A percentile compares a stretch with the other conserved stretches of the same genome.
Conservation (phyloP, 2,113 vertebrate species). For the Phylloscopus whistleri region DNA sequence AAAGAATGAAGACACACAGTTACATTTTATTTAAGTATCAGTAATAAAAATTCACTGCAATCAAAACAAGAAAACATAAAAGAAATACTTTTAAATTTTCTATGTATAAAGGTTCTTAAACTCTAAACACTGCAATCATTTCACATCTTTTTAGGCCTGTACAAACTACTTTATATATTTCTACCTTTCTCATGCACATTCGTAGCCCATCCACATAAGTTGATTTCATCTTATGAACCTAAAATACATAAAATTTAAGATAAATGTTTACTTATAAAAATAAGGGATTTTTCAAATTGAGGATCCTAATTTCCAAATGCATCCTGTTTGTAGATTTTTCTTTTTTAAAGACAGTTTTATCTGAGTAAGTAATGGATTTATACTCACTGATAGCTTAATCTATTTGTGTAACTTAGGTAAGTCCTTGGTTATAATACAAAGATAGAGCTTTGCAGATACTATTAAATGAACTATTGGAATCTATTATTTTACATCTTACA, state of each 20-base stretch:
- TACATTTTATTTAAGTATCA: neutral
- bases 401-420: neutral
- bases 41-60: neutral
- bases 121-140: neutral
- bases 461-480: neutral
- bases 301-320: neutral
- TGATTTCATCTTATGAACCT: slow-evolving; percentile 93
- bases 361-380: neutral
- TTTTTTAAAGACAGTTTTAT: neutral
- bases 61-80: neutral
- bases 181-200: slow-evolving; percentile 82
- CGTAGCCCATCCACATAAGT: slow-evolving; percentile 87
- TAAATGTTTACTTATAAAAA: neutral
- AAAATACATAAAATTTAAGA: neutral
- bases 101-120: neutral
- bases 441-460: neutral
- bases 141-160: neutral
- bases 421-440: neutral
- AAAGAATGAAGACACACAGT: neutral
- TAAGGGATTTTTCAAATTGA: neutral
- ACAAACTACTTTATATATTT: neutral
- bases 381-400: neutral
- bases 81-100: neutral
- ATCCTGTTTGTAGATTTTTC: neutral
- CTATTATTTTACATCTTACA: neutral